Evolutionary conservation across 2,113 vertebrate species (phyloP).

Genomic region (Coracopsis vasa): DNA sequence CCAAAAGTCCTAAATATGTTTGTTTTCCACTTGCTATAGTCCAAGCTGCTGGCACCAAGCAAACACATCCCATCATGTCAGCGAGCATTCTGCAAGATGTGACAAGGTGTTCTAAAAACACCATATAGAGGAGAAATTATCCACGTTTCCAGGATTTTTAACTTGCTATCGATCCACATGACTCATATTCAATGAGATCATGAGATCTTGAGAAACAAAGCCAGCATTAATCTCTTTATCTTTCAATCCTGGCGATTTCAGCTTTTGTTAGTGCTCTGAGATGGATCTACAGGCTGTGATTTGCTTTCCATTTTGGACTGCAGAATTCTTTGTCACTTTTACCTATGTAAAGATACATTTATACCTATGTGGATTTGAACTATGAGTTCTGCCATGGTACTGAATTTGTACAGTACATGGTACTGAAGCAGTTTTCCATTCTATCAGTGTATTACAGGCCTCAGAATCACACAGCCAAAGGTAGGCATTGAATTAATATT

Average conservation of each 20-base stretch:
- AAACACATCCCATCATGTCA: background rate
- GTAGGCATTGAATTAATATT: background rate
- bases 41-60: background rate
- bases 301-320: background rate
- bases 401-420: no score
- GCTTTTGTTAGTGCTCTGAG: background rate
- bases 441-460: background rate
- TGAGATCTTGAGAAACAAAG: background rate
- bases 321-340: background rate
- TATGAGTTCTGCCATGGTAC: background rate
- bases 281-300: background rate
- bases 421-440: background rate
- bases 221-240: background rate
- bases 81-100: background rate
- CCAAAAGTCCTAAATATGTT: background rate
- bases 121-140: background rate
- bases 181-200: background rate
- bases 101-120: background rate
- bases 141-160: background rate
- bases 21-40: background rate
- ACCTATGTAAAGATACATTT: background rate
- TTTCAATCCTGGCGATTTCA: background rate
- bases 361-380: accelerated
- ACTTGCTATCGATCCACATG: background rate
- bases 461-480: background rate